These are phyloP conservation scores for Sminthurinus signatus DNA, from an alignment of 1,140 invertebrate species.

Conservation along the genomic window DNA sequence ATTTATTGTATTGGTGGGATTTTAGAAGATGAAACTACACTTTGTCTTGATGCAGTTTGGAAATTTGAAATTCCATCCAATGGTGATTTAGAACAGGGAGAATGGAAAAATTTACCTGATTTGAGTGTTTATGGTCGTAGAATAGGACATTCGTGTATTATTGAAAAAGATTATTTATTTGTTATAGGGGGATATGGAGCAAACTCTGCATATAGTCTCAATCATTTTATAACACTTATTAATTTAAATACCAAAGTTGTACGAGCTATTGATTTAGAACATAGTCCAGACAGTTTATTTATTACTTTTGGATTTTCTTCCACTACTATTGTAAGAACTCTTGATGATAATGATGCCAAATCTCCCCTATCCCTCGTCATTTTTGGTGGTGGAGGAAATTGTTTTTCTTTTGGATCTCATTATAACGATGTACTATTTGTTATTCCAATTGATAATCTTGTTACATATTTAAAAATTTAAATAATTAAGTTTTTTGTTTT, in stretches of 20 bases:
- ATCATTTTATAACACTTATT: conserved; percentile 30
- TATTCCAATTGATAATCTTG: no score
- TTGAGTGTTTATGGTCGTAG: conserved; percentile 19
- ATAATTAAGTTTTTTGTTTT: not conserved
- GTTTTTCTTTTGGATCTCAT: conserved; percentile 39
- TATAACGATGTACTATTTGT: conserved; percentile 19
- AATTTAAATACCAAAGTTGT: conserved; percentile 23
- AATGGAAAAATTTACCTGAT: conserved; percentile 27
- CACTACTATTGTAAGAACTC: not conserved
- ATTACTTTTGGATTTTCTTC: conserved; percentile 36
- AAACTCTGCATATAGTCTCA: conserved; percentile 19
- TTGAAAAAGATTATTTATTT: conserved; percentile 21
- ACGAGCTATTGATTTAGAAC: conserved; percentile 9
- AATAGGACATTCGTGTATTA: conserved; percentile 23
- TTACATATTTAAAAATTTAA: no score
- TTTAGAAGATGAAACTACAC: conserved; percentile 6
- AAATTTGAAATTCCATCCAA: not conserved
- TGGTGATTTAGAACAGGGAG: not conserved
- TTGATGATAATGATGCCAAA: not conserved
- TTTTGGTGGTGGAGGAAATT: conserved; percentile 38
- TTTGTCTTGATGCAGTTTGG: conserved; percentile 27
- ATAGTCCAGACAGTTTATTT: conserved; percentile 12
- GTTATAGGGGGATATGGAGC: conserved; percentile 39
- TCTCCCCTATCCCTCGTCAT: conserved; percentile 19
- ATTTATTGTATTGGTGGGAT: conserved; percentile 36